phyloP scores from a whole-genome alignment of 2,888 invertebrate species.

The Dynastes grantii region DNA sequence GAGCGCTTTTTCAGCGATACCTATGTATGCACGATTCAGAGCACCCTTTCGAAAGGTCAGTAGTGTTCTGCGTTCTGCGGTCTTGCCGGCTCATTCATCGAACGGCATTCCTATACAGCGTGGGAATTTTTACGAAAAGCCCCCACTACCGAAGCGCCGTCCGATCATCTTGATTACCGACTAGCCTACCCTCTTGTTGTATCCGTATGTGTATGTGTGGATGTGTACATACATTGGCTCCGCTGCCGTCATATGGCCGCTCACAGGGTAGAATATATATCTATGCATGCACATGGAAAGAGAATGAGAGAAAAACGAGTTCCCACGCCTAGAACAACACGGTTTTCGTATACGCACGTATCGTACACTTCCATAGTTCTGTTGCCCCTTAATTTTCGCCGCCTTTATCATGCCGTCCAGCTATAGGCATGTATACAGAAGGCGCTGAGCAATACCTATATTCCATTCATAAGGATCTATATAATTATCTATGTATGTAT shows the following conservation, averaged over 20 bases:
- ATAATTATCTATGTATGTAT: too few species aligned
- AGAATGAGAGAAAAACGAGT: constrained; percentile 48
- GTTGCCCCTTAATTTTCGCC: constrained; percentile 14
- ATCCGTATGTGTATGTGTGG: background rate
- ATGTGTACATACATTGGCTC: constrained; percentile 14
- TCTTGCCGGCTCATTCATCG: constrained; percentile 46
- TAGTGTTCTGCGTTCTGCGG: constrained; percentile 50
- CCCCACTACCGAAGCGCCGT: constrained; percentile 52
- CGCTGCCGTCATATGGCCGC: too few species aligned
- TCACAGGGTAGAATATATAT: constrained; percentile 42
- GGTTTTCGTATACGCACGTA: constrained; percentile 8
- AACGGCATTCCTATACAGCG: constrained; percentile 62
- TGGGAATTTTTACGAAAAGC: constrained; percentile 59
- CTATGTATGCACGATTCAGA: background rate
- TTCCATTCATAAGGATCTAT: background rate
- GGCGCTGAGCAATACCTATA: background rate
- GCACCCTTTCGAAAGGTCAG: constrained; percentile 57
- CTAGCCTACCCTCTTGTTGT: constrained; percentile 39
- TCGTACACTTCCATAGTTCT: constrained; percentile 35
- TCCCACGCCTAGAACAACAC: constrained; percentile 56
- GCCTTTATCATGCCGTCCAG: background rate
- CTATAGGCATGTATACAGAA: background rate
- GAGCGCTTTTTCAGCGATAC: background rate
- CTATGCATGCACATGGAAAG: constrained; percentile 52
- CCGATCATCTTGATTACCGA: constrained; percentile 41